Base-by-base conservation (phyloP, 2,113 vertebrate species). In the Colius striatus region DNA sequence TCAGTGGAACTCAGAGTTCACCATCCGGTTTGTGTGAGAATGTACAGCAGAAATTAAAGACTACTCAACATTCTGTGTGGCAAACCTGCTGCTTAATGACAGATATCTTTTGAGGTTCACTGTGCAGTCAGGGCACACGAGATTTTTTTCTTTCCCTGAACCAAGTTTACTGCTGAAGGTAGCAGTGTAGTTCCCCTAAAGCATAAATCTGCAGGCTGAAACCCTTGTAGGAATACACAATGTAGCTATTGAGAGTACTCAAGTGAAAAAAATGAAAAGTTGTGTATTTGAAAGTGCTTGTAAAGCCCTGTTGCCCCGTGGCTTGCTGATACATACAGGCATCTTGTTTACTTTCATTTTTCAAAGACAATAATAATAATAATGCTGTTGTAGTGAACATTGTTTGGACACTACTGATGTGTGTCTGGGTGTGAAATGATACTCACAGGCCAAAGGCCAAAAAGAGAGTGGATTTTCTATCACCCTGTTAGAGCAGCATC, bases 201-300 rank as follows among this genome's bases (percentile, higher is more conserved):
- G 58, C 85, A 94, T 81, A 94, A 94, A 94, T 92, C 84, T 92
- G 55, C 60, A 48, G 78, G 15, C 73, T 93, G 86, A 95, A 95
- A 50, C 45, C 22, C 29, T 45, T 77, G 65, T 77, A 94, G 73
- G 57, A 94, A 21, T 48, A 67, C 27, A 68, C 13, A 50, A 11
- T 32, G 43, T 54, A 82, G 60, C 65, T 95, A 76, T 9, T 77
- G 92, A 74, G 71, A 94, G 57, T 84, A 67, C 32, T 94, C 62
- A 65, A 90, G 58, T 83, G 82, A 80, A 86, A 91, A 87, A 77
- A 79, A 38, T n/a, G 67, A 93, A 81, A 93, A 86, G 84, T 19
- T 48, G 36, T 25, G 7, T 70, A 26, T 79, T 94, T 87, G 84
- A 61, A 84, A 72, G 74, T 47, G 47, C 45, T 93, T 84, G 50